Evolutionary conservation across 2,888 invertebrate species (phyloP), one percentile per base, ranked within the genome.

Genomic region (Polyommatus icarus): DNA sequence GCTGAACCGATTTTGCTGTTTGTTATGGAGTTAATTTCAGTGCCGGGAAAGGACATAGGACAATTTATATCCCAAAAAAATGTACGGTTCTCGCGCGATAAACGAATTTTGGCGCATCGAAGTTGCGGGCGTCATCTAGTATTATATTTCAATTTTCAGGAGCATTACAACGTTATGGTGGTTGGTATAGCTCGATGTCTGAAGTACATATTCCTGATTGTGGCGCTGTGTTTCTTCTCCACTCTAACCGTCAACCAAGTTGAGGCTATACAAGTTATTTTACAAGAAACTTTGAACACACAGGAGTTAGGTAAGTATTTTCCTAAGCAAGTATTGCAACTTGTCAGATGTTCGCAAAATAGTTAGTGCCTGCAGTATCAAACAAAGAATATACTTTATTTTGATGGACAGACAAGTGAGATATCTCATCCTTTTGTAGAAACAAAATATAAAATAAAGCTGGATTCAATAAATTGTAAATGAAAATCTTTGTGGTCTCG

Each of bases 201-300:
- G 4, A 92, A 90, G 78, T 88, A 89, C 78, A 88, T 89, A 0
- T 18, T 84, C 0, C 72, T 89, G n/a, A 85, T 93, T 40, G 82
- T 90, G 8, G 78, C 88, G 4, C 88, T 91, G 0, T 92, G 92
- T 79, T 89, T 88, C 80, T 90, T 86, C 80, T 86, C 89, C 5
- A 89, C 88, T 29, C 81, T 86, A 18, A 90, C 91, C 0, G 84
- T 86, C 2, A 83, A 84, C 0, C 86, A 90, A 78, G 91, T 90
- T 0, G 80, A 84, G 3, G 80, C 81, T 3, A 91, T 92, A 12
- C 86, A 89, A 0, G 87, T 85, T 0, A 85, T 84, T 72, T 82
- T 92, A n/a, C 89, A 92, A 50, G 91, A 92, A 78, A 89, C 90
- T 24, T 82, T 91, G 10, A 88, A 88, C 79, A 84, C 84, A 4